Percentiles rank a stretch among this genome's conserved stretches.
Conservation (phyloP, 37 sponge, comb jelly and placozoan species). For the Halichondria panicea region DNA sequence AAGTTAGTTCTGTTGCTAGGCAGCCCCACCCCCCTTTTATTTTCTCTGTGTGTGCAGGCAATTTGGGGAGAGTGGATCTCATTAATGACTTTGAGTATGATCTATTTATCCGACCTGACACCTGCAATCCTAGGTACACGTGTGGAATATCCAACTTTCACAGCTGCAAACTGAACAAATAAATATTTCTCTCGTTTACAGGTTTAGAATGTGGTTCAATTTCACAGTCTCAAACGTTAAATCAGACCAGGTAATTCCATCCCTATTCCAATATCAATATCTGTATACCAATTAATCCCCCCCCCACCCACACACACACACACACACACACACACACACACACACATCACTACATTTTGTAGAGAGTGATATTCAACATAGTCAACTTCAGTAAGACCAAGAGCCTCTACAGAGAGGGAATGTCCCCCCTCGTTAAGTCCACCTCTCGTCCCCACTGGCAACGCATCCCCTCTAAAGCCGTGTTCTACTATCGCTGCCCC, state of each 20-base stretch:
- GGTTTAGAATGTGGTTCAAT: slow-evolving; percentile 93
- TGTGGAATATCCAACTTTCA: background rate
- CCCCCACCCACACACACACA: background rate
- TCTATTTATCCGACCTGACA: slow-evolving; percentile 91
- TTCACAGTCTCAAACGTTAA: slow-evolving; percentile 82
- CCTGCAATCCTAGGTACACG: slow-evolving; percentile 84
- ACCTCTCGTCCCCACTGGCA: slow-evolving; percentile 92
- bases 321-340: background rate
- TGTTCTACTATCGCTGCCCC: slow-evolving; percentile 94
- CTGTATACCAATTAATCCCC: background rate
- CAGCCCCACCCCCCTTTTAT: background rate
- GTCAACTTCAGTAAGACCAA: slow-evolving; percentile 96
- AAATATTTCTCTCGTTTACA: background rate
- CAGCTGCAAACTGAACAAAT: background rate
- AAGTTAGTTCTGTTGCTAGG: background rate
- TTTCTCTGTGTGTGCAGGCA: slow-evolving; percentile 49
- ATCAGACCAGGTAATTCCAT: slow-evolving; percentile 65
- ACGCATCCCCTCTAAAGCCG: slow-evolving; percentile 83
- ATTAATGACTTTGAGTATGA: slow-evolving; percentile 94
- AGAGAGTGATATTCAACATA: slow-evolving; percentile 92
- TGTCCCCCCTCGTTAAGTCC: slow-evolving; percentile 91
- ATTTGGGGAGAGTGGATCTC: slow-evolving; percentile 88
- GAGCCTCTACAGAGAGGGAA: slow-evolving; percentile 95
- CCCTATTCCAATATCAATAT: background rate
- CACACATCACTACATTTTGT: slow-evolving; percentile 6